Evolutionary conservation across 2,113 vertebrate genomes (phyloP).

Genomic region (Sander lucioperca): DNA sequence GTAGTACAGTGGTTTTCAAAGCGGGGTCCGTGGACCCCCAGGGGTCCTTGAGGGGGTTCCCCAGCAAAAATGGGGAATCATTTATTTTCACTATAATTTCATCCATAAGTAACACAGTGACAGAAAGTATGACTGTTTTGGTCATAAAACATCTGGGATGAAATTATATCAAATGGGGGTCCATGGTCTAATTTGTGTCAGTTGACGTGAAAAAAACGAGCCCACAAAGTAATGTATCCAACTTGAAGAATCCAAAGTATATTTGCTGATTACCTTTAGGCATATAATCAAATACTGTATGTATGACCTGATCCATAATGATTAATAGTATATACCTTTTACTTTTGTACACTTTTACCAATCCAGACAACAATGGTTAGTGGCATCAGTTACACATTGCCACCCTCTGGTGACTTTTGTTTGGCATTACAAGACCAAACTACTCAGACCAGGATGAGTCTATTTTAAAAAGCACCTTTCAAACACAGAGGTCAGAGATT

Average conservation of each 20-base stretch:
- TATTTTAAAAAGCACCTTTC: neutral
- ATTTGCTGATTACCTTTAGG: neutral
- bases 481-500: neutral
- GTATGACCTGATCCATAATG: neutral
- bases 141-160: too few relatives aligned
- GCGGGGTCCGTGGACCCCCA: too few relatives aligned
- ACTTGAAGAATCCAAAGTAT: neutral
- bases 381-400: constrained; percentile 7
- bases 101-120: too few relatives aligned
- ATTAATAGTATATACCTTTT: neutral
- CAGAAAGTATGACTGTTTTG: too few relatives aligned
- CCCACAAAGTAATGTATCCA: neutral
- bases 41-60: too few relatives aligned
- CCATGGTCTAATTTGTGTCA: too few relatives aligned
- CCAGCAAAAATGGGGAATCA: too few relatives aligned
- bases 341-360: neutral
- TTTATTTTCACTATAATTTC: too few relatives aligned
- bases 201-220: neutral
- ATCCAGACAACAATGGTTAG: neutral
- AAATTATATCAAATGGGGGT: too few relatives aligned
- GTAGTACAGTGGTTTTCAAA: too few relatives aligned
- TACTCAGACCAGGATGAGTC: neutral
- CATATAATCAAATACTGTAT: neutral
- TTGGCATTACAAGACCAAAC: constrained; percentile 24
- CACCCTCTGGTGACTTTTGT: constrained; percentile 42